These are phyloP conservation scores for Lasioglossum oenotherae DNA, from an alignment of 2,888 invertebrate species.

Conservation along the genomic window DNA sequence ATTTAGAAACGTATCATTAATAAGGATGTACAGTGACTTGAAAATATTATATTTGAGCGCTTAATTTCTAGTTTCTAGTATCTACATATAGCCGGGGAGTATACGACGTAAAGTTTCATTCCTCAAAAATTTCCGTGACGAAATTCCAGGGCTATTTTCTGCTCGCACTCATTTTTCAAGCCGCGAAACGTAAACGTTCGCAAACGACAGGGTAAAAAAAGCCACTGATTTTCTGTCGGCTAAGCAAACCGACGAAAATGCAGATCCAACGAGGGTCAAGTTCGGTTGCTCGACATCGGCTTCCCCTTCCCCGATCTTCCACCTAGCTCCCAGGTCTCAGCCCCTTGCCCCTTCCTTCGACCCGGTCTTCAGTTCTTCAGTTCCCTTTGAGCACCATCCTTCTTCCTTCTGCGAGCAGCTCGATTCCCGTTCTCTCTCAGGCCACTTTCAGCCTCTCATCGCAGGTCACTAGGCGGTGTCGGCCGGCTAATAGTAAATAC, in stretches of 20 bases:
- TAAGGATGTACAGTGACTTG: no score
- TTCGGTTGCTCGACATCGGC: conserved; percentile 59
- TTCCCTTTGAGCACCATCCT: conserved; percentile 13
- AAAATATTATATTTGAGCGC: background rate
- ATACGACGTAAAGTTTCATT: no score
- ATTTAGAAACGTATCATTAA: background rate
- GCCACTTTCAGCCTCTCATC: conserved; percentile 31
- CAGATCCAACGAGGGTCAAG: conserved; percentile 62
- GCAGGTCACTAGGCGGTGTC: conserved; percentile 13
- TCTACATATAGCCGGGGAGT: background rate
- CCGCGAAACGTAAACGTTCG: background rate
- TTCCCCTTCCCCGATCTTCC: conserved; percentile 34
- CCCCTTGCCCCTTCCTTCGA: conserved; percentile 6
- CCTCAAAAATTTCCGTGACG: background rate
- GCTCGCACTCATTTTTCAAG: background rate
- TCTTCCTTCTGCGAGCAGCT: background rate
- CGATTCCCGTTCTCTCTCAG: background rate
- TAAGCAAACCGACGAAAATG: conserved; percentile 55
- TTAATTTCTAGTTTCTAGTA: background rate
- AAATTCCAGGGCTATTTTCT: background rate
- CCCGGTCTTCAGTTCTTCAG: conserved; percentile 10
- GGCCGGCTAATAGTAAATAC: conserved; percentile 44
- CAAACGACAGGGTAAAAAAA: conserved; percentile 3
- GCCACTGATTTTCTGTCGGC: conserved; percentile 27
- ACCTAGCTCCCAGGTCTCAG: conserved; percentile 37